Base-by-base conservation (phyloP, 2,113 vertebrate genomes). In the Scomber japonicus region DNA sequence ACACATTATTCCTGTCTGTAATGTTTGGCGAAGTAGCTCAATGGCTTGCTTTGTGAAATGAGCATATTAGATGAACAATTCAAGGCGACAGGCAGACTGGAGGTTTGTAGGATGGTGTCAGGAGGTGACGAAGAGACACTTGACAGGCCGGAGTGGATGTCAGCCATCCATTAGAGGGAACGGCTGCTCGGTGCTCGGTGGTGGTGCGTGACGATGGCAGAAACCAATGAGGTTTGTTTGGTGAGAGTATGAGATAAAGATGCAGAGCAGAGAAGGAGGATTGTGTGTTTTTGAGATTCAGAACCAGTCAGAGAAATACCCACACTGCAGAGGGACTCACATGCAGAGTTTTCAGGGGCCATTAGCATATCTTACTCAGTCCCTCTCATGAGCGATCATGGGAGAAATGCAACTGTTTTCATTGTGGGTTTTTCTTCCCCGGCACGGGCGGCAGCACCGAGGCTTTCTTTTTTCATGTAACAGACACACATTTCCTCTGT, bases 1-100 rank as follows among this genome's bases (percentile, higher is more conserved):
- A 91, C 71, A 81, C 48, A 88, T 80, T 31, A 69, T 27, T 79
- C 64, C 60, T 74, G 65, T 68, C 62, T 78, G 75, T 79, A 73
- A 77, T 78, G 72, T 82, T 82, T 81, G 82, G 50, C 51, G 19
- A 69, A 83, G 46, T 71, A 54, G 62, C 66, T 44, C 56, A 54
- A 80, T 17, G 78, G 78, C 85, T 75, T 69, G 75, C 54, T 70
- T 86, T 81, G 80, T 90, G 80, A 85, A 85, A 88, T 15, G 64
- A 77, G 72, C 78, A 89, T 75, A 84, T 89, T 69, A 87, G 76
- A 93, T 92, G 86, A 90, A 92, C 93, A 91, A 92, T 93, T 93
- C 76, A 91, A 67, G 65, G 54, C 11, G 17, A 69, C 76, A 71
- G 70, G 62, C 64, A 75, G 89, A 57, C 68, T 61, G 59, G 66